Evolutionary conservation across 2,113 vertebrate genomes (phyloP), one percentile per base, ranked within the genome.

Genomic region (Notarius lentiginosus): DNA sequence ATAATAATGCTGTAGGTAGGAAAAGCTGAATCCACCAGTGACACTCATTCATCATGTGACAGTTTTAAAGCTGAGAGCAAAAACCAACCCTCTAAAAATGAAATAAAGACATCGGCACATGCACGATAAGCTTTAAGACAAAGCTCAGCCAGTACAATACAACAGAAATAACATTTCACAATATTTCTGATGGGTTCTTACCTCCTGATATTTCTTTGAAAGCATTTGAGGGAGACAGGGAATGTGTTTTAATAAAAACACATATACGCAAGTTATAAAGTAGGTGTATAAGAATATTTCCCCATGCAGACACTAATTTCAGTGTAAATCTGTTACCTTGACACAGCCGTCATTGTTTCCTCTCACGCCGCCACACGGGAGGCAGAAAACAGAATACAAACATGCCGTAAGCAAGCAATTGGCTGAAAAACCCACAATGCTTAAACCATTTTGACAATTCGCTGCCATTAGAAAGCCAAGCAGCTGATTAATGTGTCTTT

Each of bases 141-240:
- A 56, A 47, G 10, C 77, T 49, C 30, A 86, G 65, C 17, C 7
- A 18, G 3, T 55, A 58, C n/a, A 83, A 34, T 30, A 79, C 87
- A 47, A 0, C 14, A 34, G 63, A 49, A 5, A 77, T 27, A 60
- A 89, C 41, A 22, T 49, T 24, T 80, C 73, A 84, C 53, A 82
- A 24, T 8, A 61, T 63, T 10, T 86, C 73, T 24, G 56, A 61
- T 84, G 18, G 7, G 4, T 79, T 90, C 95, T 96, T 96, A 96
- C 95, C 95, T 96, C 91, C 84, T 91, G 91, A 91, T 14, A 88
- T 90, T 89, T 94, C 95, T 95, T 92, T 87, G 94, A 91, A 95
- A 30, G 95, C 95, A 90, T 94, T 94, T 90, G 89, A 89, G 87
- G 89, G 89, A 93, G 86, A 95, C 89, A 95, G 27, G 88, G 66